Percentiles rank a stretch among this genome's conserved stretches.
phyloP scores from a whole-genome alignment of 37 sponge, comb jelly and placozoan species.

The Chondrosia reniformis region DNA sequence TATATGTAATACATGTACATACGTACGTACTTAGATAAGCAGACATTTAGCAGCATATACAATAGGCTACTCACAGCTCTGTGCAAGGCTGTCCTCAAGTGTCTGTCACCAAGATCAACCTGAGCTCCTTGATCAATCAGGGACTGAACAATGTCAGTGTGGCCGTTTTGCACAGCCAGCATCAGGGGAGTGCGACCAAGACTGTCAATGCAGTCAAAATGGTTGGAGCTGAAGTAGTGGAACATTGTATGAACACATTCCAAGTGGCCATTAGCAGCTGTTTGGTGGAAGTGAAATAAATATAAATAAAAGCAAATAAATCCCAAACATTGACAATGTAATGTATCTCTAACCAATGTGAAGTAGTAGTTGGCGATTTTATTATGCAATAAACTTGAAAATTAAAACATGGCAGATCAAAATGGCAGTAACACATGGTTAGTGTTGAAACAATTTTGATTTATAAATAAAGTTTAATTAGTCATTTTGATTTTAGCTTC shows the following conservation, averaged over 20 bases:
- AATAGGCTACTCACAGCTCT: slow-evolving; percentile 55
- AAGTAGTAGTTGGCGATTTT: too few species aligned
- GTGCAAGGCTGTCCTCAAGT: slow-evolving; percentile 73
- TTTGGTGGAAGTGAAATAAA: background rate
- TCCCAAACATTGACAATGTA: too few species aligned
- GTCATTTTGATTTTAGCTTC: too few species aligned
- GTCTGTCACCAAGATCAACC: slow-evolving; percentile 62
- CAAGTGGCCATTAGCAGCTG: slow-evolving; percentile 73
- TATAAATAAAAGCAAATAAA: too few species aligned
- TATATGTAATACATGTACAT: background rate
- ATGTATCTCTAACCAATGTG: too few species aligned
- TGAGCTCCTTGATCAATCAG: slow-evolving; percentile 67
- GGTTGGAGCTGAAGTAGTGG: slow-evolving; percentile 37
- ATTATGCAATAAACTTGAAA: too few species aligned
- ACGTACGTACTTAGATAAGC: background rate
- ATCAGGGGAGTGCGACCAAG: slow-evolving; percentile 84
- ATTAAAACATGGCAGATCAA: too few species aligned
- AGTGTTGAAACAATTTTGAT: too few species aligned
- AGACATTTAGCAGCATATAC: background rate
- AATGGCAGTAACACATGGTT: too few species aligned
- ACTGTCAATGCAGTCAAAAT: slow-evolving; percentile 58
- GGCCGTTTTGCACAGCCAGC: slow-evolving; percentile 80
- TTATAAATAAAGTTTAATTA: too few species aligned
- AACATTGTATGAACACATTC: slow-evolving; percentile 55
- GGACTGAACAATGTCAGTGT: slow-evolving; percentile 52